phyloP scores from a whole-genome alignment of 1,140 invertebrate species.

The Xylocopa sonorina region DNA sequence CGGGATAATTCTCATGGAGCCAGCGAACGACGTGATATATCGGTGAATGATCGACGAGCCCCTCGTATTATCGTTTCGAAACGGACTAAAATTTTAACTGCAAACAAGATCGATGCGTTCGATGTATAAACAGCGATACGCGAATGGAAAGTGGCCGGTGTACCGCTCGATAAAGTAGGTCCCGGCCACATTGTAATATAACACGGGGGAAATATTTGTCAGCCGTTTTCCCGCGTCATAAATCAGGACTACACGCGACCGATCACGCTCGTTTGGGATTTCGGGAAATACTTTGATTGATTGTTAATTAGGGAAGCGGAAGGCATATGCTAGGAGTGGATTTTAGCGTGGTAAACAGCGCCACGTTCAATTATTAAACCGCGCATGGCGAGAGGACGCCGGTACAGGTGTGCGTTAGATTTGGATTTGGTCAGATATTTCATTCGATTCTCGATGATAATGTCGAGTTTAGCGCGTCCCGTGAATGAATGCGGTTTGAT shows the following conservation, averaged over 20 bases:
- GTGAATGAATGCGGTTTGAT: no score
- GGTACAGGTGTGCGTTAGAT: no score
- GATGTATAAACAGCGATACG: conserved; percentile 22
- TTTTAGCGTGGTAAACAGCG: neutral
- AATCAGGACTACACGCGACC: conserved; percentile 9
- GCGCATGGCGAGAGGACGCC: neutral
- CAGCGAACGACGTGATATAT: neutral
- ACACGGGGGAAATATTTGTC: conserved; percentile 41
- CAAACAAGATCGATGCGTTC: conserved; percentile 27
- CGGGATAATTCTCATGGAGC: neutral
- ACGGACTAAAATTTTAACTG: conserved; percentile 1
- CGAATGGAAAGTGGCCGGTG: neutral
- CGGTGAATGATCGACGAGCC: neutral
- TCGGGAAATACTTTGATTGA: conserved; percentile 15
- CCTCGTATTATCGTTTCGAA: conserved; percentile 13
- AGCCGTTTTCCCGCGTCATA: conserved; percentile 35
- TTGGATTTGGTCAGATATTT: neutral
- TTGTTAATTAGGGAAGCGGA: conserved; percentile 13
- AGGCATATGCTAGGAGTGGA: neutral
- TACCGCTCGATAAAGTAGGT: conserved; percentile 24
- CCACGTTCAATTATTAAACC: neutral
- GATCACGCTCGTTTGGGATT: neutral
- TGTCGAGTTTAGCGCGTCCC: no score
- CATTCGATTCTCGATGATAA: neutral
- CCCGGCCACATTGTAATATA: conserved; percentile 37